A percentile compares a stretch with the other conserved stretches of the same genome.
phyloP scores from a whole-genome alignment of 1,140 invertebrate species.

The Drepana arcuata region DNA sequence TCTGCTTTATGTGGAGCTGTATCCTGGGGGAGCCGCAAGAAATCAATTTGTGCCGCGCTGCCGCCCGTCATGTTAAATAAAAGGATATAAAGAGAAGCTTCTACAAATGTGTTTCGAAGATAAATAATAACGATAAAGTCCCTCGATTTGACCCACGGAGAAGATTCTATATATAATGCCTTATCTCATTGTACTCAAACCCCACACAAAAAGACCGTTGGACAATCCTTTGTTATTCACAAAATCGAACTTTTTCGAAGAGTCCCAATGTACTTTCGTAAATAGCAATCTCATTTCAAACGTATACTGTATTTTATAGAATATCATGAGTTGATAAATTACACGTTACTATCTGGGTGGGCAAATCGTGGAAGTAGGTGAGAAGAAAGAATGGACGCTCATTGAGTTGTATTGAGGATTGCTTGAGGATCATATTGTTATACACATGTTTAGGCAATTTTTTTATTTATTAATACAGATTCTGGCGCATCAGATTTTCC shows the following conservation, averaged over 20 bases:
- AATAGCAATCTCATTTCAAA: constrained; percentile 13
- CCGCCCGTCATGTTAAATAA: constrained; percentile 35
- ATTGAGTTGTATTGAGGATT: too few relatives aligned
- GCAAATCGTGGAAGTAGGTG: too few relatives aligned
- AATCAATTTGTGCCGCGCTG: constrained; percentile 32
- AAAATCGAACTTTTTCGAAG: constrained; percentile 17
- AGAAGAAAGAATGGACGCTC: too few relatives aligned
- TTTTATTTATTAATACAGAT: too few relatives aligned
- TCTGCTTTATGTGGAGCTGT: constrained; percentile 4
- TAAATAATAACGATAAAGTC: constrained; percentile 41
- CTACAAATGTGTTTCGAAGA: constrained; percentile 32
- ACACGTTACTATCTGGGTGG: too few relatives aligned
- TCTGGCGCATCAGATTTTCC: too few relatives aligned
- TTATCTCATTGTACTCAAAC: constrained; percentile 24
- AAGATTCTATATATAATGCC: constrained; percentile 30
- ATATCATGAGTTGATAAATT: too few relatives aligned
- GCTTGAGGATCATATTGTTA: too few relatives aligned
- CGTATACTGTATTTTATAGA: too few relatives aligned
- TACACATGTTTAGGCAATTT: too few relatives aligned
- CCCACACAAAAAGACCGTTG: constrained; percentile 24
- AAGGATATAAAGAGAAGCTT: constrained; percentile 22
- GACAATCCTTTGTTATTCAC: constrained; percentile 22
- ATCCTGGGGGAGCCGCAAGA: constrained; percentile 10
- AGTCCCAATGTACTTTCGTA: constrained; percentile 7
- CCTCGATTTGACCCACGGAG: constrained; percentile 28